These are phyloP conservation scores for Stegodyphus dumicola DNA, from an alignment of 1,140 invertebrate species.

Conservation along the genomic window DNA sequence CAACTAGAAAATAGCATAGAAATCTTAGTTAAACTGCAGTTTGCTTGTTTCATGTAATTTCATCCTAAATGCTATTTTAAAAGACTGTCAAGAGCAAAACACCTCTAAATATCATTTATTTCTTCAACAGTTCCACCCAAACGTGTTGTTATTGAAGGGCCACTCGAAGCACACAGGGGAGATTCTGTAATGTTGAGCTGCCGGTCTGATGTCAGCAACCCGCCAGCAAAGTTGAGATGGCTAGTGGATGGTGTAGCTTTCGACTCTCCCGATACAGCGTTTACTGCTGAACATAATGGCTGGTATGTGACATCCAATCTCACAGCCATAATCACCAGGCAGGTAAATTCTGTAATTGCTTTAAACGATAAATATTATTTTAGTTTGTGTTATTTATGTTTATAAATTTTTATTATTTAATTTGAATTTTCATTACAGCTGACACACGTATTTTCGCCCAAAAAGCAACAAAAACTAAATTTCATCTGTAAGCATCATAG, in stretches of 20 bases:
- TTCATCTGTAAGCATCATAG: no score
- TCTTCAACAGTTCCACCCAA: conserved; percentile 83
- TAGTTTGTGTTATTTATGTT: neutral
- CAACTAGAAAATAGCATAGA: no score
- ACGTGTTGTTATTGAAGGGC: conserved; percentile 86
- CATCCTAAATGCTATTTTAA: neutral
- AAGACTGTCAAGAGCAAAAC: neutral
- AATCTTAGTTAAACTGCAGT: no score
- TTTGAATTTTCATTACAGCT: no score
- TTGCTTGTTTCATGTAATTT: neutral
- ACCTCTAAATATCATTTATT: neutral
- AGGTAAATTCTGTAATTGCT: conserved; percentile 62
- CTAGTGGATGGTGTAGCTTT: conserved; percentile 76
- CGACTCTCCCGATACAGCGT: conserved; percentile 64
- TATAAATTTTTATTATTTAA: no score
- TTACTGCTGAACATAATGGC: conserved; percentile 74
- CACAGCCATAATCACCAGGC: conserved; percentile 76
- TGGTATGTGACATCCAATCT: conserved; percentile 91
- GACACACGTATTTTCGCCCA: no score
- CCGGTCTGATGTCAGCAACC: conserved; percentile 88
- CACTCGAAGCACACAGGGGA: conserved; percentile 81
- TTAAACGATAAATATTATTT: neutral
- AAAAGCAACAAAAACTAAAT: no score
- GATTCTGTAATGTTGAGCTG: conserved; percentile 86
- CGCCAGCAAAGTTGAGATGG: conserved; percentile 90